Conservation (phyloP, 2,797 vertebrate species). For the Ctenopoma multispine region DNA sequence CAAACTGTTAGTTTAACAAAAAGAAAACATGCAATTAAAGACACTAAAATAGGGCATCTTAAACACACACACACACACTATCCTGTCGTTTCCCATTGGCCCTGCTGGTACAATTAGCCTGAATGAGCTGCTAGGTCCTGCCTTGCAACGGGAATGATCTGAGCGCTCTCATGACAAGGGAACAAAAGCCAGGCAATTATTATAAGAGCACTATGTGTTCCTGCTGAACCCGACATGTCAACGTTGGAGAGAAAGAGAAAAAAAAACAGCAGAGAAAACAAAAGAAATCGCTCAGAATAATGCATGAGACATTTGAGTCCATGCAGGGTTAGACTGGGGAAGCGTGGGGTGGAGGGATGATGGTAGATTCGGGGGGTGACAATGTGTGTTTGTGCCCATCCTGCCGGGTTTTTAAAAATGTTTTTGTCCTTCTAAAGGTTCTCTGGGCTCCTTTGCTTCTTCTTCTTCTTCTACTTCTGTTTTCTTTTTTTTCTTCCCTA, state of each 20-base stretch:
- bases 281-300: slow-evolving; percentile 83
- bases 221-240: slow-evolving; percentile 79
- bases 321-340: slow-evolving; percentile 50
- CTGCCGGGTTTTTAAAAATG: slow-evolving; percentile 79
- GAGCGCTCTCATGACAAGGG: slow-evolving; percentile 76
- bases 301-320: slow-evolving; percentile 84
- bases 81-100: slow-evolving; percentile 57
- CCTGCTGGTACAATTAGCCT: slow-evolving; percentile 74
- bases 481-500: slow-evolving; percentile 26
- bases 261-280: slow-evolving; percentile 68
- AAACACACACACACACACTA: slow-evolving; percentile 24
- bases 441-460: slow-evolving; percentile 76
- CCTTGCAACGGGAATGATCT: slow-evolving; percentile 74
- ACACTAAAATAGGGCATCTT: slow-evolving; percentile 54
- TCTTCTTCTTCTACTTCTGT: slow-evolving; percentile 54
- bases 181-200: slow-evolving; percentile 82
- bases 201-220: slow-evolving; percentile 77
- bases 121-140: slow-evolving; percentile 66
- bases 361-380: slow-evolving; percentile 25
- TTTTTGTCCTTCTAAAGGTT: slow-evolving; percentile 82
- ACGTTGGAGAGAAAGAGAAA: slow-evolving; percentile 55
- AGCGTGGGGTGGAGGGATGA: slow-evolving; percentile 48
- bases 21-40: slow-evolving; percentile 65
- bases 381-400: slow-evolving; percentile 69
- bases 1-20: slow-evolving; percentile 62